Evolutionary conservation across 2,888 invertebrate genomes (phyloP).

Genomic region (Sinhomidia bicolor): DNA sequence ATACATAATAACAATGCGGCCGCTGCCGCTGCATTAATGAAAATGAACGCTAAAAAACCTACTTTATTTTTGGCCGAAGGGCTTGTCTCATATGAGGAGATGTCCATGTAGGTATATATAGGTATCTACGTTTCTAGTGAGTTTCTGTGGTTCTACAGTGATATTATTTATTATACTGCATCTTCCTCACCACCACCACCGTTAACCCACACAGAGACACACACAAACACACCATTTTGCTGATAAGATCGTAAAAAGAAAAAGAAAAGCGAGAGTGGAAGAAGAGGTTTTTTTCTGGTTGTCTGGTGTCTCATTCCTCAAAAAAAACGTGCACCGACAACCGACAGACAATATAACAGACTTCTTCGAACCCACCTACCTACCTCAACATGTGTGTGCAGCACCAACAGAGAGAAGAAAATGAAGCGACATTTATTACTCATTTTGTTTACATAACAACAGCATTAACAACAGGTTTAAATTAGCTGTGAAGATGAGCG

Average conservation of each 20-base stretch:
- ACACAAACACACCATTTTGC: not conserved
- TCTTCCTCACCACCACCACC: not conserved
- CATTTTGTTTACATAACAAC: slow-evolving; percentile 6
- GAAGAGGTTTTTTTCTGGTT: not conserved
- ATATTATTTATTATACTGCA: not conserved
- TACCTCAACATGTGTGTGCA: not conserved
- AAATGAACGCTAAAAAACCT: slow-evolving; percentile 12
- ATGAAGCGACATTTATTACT: slow-evolving; percentile 9
- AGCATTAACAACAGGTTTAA: not conserved
- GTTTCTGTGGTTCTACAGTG: not conserved
- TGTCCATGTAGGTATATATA: not conserved
- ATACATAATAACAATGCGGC: slow-evolving; percentile 3
- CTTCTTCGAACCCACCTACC: not conserved
- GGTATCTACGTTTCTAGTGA: not conserved
- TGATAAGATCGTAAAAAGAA: not conserved
- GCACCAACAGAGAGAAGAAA: not conserved
- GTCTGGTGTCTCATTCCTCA: too few relatives aligned
- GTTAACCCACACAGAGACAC: not conserved
- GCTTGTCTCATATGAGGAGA: not conserved
- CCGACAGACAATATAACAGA: not conserved
- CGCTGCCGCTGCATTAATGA: not conserved
- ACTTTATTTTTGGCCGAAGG: slow-evolving; percentile 32
- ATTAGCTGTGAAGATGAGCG: not conserved
- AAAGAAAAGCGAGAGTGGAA: not conserved
- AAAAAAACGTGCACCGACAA: not conserved